Base-by-base conservation (phyloP, 2,888 invertebrate genomes). In the Calliscelio sp. region DNA sequence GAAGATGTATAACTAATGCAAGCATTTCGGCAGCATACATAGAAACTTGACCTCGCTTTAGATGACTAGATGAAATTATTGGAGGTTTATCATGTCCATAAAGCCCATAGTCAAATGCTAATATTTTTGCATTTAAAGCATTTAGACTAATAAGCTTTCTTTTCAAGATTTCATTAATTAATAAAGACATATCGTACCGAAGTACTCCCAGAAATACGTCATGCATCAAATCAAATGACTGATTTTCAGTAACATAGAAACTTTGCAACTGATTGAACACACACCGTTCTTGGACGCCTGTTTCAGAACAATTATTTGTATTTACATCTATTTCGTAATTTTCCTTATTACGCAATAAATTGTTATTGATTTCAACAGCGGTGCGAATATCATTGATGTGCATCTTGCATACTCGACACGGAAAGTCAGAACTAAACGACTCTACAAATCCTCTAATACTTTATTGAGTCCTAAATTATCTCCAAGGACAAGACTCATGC, bases 21-120 rank as follows among this genome's bases (percentile, higher is more conserved):
- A 75, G 11, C 84, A 84, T 86, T 79, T 86, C 82, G 4, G 85
- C 84, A 8, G 85, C 84, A 63, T 85, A 86, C 35, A 84, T 77
- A 20, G 49, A 63, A 28, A 86, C 49, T 44, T 66, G 63, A 24
- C 41, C 51, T 16, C 61, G 57, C 32, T 68, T 22, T 41, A 86
- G 51, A 46, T 85, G 81, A 8, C 20, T 18, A 53, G 81, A 35
- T 18, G 46, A 32, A 46, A 87, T 84, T 22, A 10, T 20, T 2
- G 84, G 77, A 32, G 86, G 87, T 61, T 85, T 86, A 57, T 87
- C 81, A 24, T 65, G 65, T 53, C 77, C 41, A 38, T 86, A n/a
- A 3, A 57, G 11, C 1, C 81, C 86, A 44, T 85, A 87, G 68
- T 85, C 11, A 18, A 84, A 85, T n/a, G 51, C 65, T 7, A 61